Evolutionary conservation across 2,888 invertebrate genomes (phyloP), one percentile per base, ranked within the genome.

Genomic region (Epinotia bilunana): DNA sequence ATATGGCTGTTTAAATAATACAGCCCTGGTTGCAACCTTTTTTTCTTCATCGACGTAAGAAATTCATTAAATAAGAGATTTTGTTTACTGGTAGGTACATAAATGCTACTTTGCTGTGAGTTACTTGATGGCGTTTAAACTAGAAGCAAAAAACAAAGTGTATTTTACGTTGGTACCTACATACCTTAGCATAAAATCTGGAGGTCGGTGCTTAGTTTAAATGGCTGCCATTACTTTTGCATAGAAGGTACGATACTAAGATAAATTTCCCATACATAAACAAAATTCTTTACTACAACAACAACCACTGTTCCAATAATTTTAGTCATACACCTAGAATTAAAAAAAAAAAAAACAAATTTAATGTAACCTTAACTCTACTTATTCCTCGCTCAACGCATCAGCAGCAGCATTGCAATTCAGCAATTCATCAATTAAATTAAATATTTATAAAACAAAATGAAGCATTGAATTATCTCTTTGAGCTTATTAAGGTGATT

Each of bases 1-100:
- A 62, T 69, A 68, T 43, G 49, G 46, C 65, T 58, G 49, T 65
- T 58, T 65, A 58, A 64, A 72, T 71, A 71, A 62, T 20, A 39
- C 46, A 18, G 64, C 46, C n/a, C 55, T 23, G 72, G 43, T 43
- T 58, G 58, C 28, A 46, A 16, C 20, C 16, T 43, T 4, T 58
- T 58, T 68, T 11, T 57, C 43, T 39, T 20, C 20, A 69, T 60
- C 46, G 11, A 69, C 12, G 46, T n/a, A 60, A n/a, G 33, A 23
- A 20, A 55, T 20, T 18, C 39, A 39, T 5, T 55, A 43, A 58
- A 43, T 9, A 57, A 69, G 46, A 60, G 28, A 60, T n/a, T 58
- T 58, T 69, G 43, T 33, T 16, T 61, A 33, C 28, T 13, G 2
- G 13, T 2, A 3, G 2, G 13, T 2, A 3, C 28, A 60, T 16